Percentiles rank a stretch among this genome's conserved stretches.
Evolutionary conservation across 2,797 vertebrate species (phyloP).

Genomic region (Oryzias sinensis): DNA sequence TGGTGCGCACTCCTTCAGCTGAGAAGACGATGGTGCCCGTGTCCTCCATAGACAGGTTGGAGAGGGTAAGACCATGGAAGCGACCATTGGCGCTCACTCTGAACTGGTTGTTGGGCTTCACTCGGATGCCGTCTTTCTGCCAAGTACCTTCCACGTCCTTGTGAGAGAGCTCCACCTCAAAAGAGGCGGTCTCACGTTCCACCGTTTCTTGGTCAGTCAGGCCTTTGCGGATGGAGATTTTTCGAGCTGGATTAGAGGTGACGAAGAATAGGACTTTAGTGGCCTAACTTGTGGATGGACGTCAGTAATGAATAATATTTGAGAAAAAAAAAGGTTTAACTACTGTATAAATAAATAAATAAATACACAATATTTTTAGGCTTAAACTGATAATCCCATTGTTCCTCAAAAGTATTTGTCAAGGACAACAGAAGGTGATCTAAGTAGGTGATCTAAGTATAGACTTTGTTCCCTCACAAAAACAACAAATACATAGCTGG

Average conservation of each 20-base stretch:
- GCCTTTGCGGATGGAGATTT: constrained; percentile 79
- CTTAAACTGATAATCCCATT: not conserved
- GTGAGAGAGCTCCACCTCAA: constrained; percentile 91
- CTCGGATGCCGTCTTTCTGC: constrained; percentile 87
- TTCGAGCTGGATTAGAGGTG: constrained; percentile 76
- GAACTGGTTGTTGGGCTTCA: constrained; percentile 83
- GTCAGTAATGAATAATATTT: not conserved
- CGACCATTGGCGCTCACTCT: constrained; percentile 78
- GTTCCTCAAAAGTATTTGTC: constrained; percentile 13
- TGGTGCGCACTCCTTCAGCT: constrained; percentile 82
- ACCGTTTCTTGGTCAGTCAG: constrained; percentile 83
- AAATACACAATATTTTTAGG: too few relatives aligned
- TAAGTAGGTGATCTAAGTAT: constrained; percentile 41
- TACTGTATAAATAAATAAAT: not conserved
- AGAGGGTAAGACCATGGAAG: constrained; percentile 83
- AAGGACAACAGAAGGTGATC: constrained; percentile 32
- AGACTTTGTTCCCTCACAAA: constrained; percentile 31
- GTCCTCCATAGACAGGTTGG: constrained; percentile 85
- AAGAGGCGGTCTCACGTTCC: constrained; percentile 88
- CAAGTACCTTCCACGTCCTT: constrained; percentile 84
- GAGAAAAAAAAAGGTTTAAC: not conserved
- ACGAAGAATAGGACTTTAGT: not conserved
- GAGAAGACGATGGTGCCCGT: constrained; percentile 87
- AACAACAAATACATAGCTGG: constrained; percentile 26
- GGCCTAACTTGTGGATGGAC: not conserved